Base-by-base conservation (phyloP, 2,797 vertebrate species). In the Onychomys leucogaster region DNA sequence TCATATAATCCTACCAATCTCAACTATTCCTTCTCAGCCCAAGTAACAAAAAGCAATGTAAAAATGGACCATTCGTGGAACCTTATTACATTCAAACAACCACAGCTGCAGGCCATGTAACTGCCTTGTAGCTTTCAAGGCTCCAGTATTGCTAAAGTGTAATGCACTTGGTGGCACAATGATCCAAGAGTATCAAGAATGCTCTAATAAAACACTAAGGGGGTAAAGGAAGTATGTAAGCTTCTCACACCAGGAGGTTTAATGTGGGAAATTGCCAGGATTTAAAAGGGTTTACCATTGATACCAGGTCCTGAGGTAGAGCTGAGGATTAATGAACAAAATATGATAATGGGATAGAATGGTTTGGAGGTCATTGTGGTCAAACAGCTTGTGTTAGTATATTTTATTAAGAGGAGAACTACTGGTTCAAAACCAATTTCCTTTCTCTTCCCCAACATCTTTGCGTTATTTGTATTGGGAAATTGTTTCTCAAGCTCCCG, bases 21-120 rank as follows among this genome's bases (percentile, higher is more conserved):
- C 81, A 41, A 85, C 96, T 86, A 81, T 85, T 73, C n/a, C 81
- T 93, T 96, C 21, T 77, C 34, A 71, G 49, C 69, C 37, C 29
- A 46, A 43, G 43, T 80, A 96, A 96, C 90, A 80, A 89, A 95
- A 89, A 41, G 37, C 11, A n/a, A 32, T 71, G 23, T 21, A 61
- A 91, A 52, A 92, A 34, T 11, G 80, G 71, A 93, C 59, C 63
- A 80, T 32, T 46, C 41, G 65, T 34, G 71, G 49, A 52, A 71
- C 23, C 92, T 10, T 1, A 37, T 78, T 65, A 77, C 63, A 14
- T 77, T 76, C n/a, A 82, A 32, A 69, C 29, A 84, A 21, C 29
- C 43, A 5, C 13, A 84, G 57, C 23, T 19, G 21, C 32, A 69
- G n/a, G 0, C 55, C 25, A 34, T 46, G 27, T 27, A 11, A 63